Percentiles rank a stretch among this genome's conserved stretches.
These are phyloP conservation scores for Betta splendens DNA, from an alignment of 2,797 vertebrate genomes.

Conservation along the genomic window DNA sequence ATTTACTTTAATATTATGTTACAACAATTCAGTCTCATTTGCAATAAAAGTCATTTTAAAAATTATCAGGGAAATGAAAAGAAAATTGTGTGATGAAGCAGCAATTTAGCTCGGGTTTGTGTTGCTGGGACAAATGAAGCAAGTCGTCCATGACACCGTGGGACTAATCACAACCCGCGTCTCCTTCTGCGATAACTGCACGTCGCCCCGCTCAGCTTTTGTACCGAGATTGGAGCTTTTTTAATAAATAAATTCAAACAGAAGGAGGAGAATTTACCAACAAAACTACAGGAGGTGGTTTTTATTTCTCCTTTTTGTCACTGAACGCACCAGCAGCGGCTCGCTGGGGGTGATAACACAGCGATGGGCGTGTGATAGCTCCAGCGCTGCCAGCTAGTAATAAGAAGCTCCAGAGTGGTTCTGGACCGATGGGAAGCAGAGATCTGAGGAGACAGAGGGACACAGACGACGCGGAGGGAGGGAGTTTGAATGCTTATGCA, in stretches of 20 bases:
- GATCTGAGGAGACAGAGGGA: slow-evolving; percentile 30
- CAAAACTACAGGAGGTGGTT: neutral
- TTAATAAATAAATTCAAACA: neutral
- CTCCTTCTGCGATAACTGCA: slow-evolving; percentile 13
- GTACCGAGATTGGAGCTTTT: slow-evolving; percentile 16
- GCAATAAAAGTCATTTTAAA: neutral
- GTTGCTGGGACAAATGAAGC: neutral
- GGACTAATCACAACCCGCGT: slow-evolving; percentile 1
- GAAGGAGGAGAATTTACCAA: neutral
- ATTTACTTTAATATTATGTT: neutral
- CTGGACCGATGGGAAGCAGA: slow-evolving; percentile 63
- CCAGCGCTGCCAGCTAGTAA: slow-evolving; percentile 45
- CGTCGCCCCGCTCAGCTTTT: slow-evolving; percentile 26
- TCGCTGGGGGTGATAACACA: slow-evolving; percentile 38
- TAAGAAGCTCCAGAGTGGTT: slow-evolving; percentile 68
- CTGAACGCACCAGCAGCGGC: slow-evolving; percentile 24
- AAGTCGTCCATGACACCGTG: neutral
- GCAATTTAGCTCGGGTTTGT: neutral
- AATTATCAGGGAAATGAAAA: neutral
- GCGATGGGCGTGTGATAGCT: slow-evolving; percentile 52
- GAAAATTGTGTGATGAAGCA: neutral
- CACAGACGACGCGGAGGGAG: slow-evolving; percentile 11
- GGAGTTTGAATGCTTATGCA: slow-evolving; percentile 75
- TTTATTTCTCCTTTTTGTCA: slow-evolving; percentile 12
- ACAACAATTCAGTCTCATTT: neutral